Evolutionary conservation across 2,797 vertebrate genomes (phyloP), one percentile per base, ranked within the genome.

Genomic region (Cyprinella venusta): DNA sequence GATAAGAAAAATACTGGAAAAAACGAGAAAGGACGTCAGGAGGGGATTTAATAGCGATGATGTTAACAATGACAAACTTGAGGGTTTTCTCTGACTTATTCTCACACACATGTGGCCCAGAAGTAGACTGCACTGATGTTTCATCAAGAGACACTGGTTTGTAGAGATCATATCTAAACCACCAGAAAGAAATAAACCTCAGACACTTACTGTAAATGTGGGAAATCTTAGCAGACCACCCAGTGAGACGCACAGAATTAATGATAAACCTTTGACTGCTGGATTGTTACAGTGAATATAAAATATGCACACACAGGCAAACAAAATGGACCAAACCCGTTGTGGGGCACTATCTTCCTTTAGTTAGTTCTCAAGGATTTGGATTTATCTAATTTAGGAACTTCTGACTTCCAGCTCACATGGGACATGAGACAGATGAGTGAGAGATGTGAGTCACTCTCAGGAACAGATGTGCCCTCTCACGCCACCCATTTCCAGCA

Each of bases 381-480:
- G 77, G 48, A 65, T 76, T 63, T 30, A 16, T 30, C 61, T 63
- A 6, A 30, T 30, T 87, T 61, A 67, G 76, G 38, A 67, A n/a
- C 50, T 71, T 85, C 56, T 69, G 40, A 80, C n/a, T 72, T 63
- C 54, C 64, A 81, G 68, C 71, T 72, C 59, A 86, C 61, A 80
- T 33, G 81, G 74, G 74, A 40, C 80, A 81, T 67, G 81, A 48
- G 75, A 84, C 78, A 76, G 72, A 85, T 72, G 45, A 84, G 78
- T 12, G 26, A 86, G 67, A 67, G 61, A 82, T 84, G 74, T 89
- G 88, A 89, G 82, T 88, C 88, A 89, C 79, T 45, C 81, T 80
- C 83, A 84, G 82, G 84, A 89, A 74, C 88, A 89, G 87, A 89
- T 89, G 88, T 89, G 88, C 79, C 80, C 86, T 87, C 85, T 86